These are phyloP conservation scores for Nesoenas mayeri DNA, from an alignment of 2,113 vertebrate genomes.

Conservation along the genomic window DNA sequence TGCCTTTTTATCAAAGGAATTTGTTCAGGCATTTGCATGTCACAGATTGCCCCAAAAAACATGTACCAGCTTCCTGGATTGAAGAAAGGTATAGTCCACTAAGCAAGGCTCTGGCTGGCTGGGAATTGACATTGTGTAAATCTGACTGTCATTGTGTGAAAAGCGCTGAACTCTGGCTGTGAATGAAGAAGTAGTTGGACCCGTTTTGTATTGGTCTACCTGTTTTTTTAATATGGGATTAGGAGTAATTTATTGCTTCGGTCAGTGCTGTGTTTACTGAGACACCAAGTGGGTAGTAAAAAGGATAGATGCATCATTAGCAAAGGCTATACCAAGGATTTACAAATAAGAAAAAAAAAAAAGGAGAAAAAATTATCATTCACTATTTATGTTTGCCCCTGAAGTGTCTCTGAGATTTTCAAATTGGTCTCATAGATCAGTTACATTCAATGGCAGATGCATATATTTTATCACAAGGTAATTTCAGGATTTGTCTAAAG, in stretches of 20 bases:
- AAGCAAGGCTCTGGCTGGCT: neutral
- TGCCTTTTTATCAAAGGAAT: neutral
- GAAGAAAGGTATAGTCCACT: neutral
- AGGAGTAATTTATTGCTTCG: slow-evolving; percentile 37
- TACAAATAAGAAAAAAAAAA: neutral
- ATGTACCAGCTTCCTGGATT: neutral
- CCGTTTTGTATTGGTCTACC: neutral
- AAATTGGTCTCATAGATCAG: neutral
- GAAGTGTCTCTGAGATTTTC: slow-evolving; percentile 25
- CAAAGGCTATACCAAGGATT: slow-evolving; percentile 26
- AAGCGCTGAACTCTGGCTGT: neutral
- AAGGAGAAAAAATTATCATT: neutral
- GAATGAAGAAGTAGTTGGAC: neutral
- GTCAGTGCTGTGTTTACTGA: slow-evolving; percentile 28
- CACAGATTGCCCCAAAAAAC: neutral
- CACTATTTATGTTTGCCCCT: neutral
- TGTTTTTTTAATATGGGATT: slow-evolving; percentile 23
- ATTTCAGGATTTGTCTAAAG: slow-evolving; percentile 44
- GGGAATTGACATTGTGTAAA: neutral
- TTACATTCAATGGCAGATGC: slow-evolving; percentile 8
- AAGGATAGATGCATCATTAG: slow-evolving; percentile 44
- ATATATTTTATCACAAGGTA: slow-evolving; percentile 26
- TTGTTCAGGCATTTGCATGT: neutral
- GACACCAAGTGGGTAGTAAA: slow-evolving; percentile 44
- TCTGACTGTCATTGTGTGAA: neutral